A percentile compares a stretch with the other conserved stretches of the same genome.
Conservation (phyloP, 2,113 vertebrate species). For the Proteles cristata region DNA sequence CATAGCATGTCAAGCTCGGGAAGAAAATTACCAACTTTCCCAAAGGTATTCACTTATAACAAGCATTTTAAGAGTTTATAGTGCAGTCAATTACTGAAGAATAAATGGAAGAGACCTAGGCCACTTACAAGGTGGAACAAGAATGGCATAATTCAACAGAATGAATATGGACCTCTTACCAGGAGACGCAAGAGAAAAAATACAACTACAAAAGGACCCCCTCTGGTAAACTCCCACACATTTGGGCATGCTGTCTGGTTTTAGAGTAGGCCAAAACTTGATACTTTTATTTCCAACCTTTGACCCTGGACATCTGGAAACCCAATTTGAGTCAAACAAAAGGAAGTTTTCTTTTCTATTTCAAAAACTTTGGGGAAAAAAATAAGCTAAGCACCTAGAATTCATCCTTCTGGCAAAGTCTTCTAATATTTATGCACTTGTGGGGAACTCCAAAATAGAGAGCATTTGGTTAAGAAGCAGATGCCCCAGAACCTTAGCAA, state of each 20-base stretch:
- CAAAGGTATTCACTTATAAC: slow-evolving; percentile 56
- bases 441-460: slow-evolving; percentile 89
- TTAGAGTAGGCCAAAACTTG: slow-evolving; percentile 91
- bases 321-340: slow-evolving; percentile 91
- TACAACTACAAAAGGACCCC: slow-evolving; percentile 88
- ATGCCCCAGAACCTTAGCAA: slow-evolving; percentile 83
- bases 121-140: slow-evolving; percentile 85
- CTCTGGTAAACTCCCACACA: slow-evolving; percentile 91
- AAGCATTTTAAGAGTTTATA: slow-evolving; percentile 86
- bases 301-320: slow-evolving; percentile 98
- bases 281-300: slow-evolving; percentile 98
- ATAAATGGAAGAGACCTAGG: slow-evolving; percentile 85
- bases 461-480: slow-evolving; percentile 84
- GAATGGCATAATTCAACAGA: slow-evolving; percentile 90
- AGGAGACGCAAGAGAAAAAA: slow-evolving; percentile 89
- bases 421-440: slow-evolving; percentile 86
- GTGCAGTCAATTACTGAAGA: slow-evolving; percentile 84
- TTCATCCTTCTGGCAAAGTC: slow-evolving; percentile 81
- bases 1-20: slow-evolving; percentile 72
- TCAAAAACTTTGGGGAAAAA: slow-evolving; percentile 86
- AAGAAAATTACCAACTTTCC: slow-evolving; percentile 79
- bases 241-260: slow-evolving; percentile 87
- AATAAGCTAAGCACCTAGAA: slow-evolving; percentile 83
- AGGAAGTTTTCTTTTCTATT: slow-evolving; percentile 95
- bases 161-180: slow-evolving; percentile 90